Evolutionary conservation across 2,113 vertebrate genomes (phyloP), one percentile per base, ranked within the genome.

Genomic region (Macquaria ambigua): DNA sequence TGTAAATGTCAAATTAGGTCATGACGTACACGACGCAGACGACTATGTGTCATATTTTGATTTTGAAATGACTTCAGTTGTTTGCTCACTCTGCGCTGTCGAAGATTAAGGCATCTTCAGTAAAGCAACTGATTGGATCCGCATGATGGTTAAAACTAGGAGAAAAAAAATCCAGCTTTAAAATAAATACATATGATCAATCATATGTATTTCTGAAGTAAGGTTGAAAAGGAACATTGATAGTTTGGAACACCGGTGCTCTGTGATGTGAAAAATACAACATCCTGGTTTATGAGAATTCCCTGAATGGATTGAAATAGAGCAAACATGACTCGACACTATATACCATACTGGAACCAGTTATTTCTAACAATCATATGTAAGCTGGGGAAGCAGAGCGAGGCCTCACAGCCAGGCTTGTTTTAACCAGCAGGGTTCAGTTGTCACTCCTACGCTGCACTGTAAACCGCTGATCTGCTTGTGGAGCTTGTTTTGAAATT

Each of bases 401-500:
- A 84, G 61, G 77, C 28, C 23, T 74, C 56, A 56, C 53, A 82
- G 77, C 67, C 69, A 58, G 50, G 53, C 43, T 68, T 43, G 43
- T 56, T 78, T 50, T 37, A 72, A 53, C 56, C 71, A 74, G 77
- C 68, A 75, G 58, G 72, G 78, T 63, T 74, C 81, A 71, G 41
- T 52, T 41, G 68, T 83, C 69, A 2, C 74, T 72, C 69, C 77
- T 39, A 61, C 20, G 2, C 58, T 62, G 31, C 43, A 15, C 3
- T 84, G 25, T 68, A 82, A 86, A 74, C 73, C 58, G 4, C 66
- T n/a, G 23, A 78, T 61, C 23, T 50, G 66, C 67, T 84, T n/a
- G 21, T 23, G 31, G 81, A 79, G 66, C 71, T 87, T 53, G 62
- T 81, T 78, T 78, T 80, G 46, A 73, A 72, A 82, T 34, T 18